These are phyloP conservation scores for Blomia tropicalis DNA, from an alignment of 2,888 invertebrate genomes.

Conservation along the genomic window DNA sequence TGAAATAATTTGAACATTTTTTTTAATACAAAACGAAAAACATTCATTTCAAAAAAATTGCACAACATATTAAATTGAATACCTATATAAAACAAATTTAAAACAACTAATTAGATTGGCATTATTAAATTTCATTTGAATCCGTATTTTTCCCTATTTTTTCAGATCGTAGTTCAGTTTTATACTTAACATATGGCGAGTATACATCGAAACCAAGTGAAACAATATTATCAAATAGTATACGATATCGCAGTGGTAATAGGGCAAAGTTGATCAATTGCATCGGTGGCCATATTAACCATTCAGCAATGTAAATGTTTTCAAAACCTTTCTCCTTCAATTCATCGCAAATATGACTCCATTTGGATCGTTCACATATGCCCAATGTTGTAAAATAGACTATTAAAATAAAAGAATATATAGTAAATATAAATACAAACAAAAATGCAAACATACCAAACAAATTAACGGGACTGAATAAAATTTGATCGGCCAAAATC, in stretches of 20 bases:
- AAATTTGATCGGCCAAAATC: constrained; percentile 59
- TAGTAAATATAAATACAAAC: background rate
- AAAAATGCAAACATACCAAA: constrained; percentile 2
- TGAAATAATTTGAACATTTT: too few relatives aligned
- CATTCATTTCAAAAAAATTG: too few relatives aligned
- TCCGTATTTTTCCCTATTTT: too few relatives aligned
- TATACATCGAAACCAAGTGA: constrained; percentile 72
- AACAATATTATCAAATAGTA: constrained; percentile 68
- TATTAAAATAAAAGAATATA: background rate
- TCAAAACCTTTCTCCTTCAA: constrained; percentile 52
- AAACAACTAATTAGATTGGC: too few relatives aligned
- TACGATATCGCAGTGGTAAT: constrained; percentile 60
- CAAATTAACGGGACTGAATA: constrained; percentile 66
- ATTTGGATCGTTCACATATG: constrained; percentile 49
- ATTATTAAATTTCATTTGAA: too few relatives aligned
- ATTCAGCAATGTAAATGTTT: constrained; percentile 64
- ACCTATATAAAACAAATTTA: too few relatives aligned
- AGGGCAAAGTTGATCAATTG: constrained; percentile 82
- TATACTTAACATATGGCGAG: constrained; percentile 59
- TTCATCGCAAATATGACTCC: constrained; percentile 49
- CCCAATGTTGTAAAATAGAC: constrained; percentile 61
- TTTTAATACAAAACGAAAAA: too few relatives aligned
- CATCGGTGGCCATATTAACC: constrained; percentile 80
- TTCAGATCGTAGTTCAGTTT: constrained; percentile 26
- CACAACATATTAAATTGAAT: too few relatives aligned